Conservation (phyloP, 2,113 vertebrate species). For the Scomber colias region DNA sequence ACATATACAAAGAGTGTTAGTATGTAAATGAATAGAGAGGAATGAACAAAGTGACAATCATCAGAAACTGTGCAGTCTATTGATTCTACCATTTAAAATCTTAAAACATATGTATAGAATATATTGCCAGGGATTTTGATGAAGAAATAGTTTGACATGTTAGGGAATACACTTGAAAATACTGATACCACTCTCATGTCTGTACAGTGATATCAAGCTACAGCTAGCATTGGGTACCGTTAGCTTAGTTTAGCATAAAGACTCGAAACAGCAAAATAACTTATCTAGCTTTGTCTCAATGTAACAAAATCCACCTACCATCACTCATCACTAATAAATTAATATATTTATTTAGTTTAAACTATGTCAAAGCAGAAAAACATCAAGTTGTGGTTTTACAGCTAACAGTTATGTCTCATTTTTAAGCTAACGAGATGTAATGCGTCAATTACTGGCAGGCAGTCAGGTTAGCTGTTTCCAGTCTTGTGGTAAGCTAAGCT, state of each 20-base stretch:
- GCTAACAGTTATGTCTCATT: too few species aligned
- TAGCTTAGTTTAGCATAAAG: slow-evolving; percentile 25
- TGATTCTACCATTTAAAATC: not conserved
- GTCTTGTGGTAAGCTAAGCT: too few species aligned
- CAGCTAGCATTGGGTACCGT: not conserved
- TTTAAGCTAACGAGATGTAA: too few species aligned
- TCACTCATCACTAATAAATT: too few species aligned
- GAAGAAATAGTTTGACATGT: not conserved
- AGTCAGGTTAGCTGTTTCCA: too few species aligned
- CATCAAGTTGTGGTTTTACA: too few species aligned
- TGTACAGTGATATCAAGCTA: not conserved
- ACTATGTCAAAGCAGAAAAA: too few species aligned
- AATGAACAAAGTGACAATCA: too few species aligned
- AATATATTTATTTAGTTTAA: too few species aligned
- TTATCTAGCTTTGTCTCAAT: not conserved
- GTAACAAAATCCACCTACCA: not conserved
- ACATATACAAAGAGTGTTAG: slow-evolving; percentile 14
- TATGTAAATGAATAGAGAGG: too few species aligned
- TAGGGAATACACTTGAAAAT: not conserved
- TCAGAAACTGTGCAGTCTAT: not conserved
- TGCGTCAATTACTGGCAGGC: too few species aligned
- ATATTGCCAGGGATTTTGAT: not conserved
- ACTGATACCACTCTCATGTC: not conserved
- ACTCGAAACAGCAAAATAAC: not conserved
- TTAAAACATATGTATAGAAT: not conserved